Evolutionary conservation across 2,113 vertebrate species (phyloP).

Genomic region (Smithornis capensis): DNA sequence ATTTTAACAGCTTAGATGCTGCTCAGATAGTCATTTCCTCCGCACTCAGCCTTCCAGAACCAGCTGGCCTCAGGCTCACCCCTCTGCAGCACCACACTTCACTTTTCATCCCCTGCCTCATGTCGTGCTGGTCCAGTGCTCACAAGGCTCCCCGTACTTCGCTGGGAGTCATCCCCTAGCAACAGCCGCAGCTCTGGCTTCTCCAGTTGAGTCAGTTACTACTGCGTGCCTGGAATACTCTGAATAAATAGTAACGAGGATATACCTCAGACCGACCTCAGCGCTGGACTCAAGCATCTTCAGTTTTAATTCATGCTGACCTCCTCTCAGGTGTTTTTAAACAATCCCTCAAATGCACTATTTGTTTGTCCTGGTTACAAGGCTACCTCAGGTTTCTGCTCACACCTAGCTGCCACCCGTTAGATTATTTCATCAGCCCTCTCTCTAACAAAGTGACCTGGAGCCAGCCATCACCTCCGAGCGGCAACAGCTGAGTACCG

Average conservation of each 20-base stretch:
- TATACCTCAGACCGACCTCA: not conserved
- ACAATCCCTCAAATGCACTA: not conserved
- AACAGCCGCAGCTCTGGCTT: not conserved
- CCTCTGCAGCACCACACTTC: not conserved
- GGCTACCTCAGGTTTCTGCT: not conserved
- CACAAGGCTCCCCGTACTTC: not conserved
- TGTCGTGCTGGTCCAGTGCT: rapidly evolving
- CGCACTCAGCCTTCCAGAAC: rapidly evolving
- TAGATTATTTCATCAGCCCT: not conserved
- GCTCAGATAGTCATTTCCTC: not conserved
- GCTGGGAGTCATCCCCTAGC: not conserved
- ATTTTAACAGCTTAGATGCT: not conserved
- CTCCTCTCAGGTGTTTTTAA: not conserved
- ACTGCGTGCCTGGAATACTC: not conserved
- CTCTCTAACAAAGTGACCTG: not conserved
- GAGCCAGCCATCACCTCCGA: not conserved
- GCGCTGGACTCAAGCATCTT: rapidly evolving
- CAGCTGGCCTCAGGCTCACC: rapidly evolving
- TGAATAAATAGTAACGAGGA: not conserved
- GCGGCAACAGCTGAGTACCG: not conserved
- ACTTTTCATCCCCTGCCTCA: not conserved
- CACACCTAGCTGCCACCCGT: not conserved
- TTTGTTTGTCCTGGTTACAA: not conserved
- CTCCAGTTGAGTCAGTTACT: not conserved
- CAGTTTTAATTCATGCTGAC: not conserved